phyloP scores from a whole-genome alignment of 2,888 invertebrate species.

The Escarpia spicata region DNA sequence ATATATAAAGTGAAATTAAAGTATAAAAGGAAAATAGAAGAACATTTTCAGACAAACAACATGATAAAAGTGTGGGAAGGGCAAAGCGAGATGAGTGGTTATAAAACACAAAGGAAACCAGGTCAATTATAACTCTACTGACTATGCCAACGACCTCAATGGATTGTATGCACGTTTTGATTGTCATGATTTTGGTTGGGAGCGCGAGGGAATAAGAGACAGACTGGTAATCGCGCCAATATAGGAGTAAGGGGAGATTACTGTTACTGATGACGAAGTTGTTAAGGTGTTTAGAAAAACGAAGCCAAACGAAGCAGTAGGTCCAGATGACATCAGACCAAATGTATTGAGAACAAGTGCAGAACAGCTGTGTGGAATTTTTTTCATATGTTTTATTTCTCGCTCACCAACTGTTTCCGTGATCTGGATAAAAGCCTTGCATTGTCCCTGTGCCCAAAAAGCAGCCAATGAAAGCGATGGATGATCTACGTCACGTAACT shows the following conservation, averaged over 20 bases:
- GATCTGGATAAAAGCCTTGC: background rate
- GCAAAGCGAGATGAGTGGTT: background rate
- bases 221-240: background rate
- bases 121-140: background rate
- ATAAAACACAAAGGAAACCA: background rate
- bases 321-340: background rate
- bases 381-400: background rate
- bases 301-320: background rate
- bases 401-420: background rate
- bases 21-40: background rate
- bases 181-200: background rate
- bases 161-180: background rate
- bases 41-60: background rate
- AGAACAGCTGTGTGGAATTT: background rate
- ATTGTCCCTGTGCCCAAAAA: background rate
- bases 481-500: background rate
- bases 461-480: background rate
- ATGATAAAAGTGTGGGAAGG: background rate
- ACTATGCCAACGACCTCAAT: background rate
- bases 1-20: background rate
- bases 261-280: background rate
- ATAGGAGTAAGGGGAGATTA: background rate
- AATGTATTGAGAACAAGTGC: background rate
- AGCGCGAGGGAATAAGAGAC: background rate
- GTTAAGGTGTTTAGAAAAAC: background rate